phyloP scores from a whole-genome alignment of 2,888 invertebrate genomes.

The Luffia ferchaultella region DNA sequence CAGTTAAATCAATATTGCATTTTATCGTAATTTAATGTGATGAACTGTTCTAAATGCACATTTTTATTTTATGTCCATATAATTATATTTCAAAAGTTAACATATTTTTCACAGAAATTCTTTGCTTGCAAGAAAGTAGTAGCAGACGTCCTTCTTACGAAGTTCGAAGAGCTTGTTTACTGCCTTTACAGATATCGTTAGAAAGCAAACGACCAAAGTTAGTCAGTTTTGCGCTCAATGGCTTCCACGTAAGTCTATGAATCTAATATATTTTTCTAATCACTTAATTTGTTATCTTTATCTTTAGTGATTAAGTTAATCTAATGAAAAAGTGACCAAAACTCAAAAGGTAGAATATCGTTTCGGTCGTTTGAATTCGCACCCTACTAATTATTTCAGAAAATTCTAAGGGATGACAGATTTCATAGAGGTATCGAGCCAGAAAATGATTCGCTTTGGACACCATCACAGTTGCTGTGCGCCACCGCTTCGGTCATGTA shows the following conservation, averaged over 20 bases:
- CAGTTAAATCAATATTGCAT: background rate
- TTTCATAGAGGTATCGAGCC: slow-evolving; percentile 91
- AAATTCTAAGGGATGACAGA: slow-evolving; percentile 89
- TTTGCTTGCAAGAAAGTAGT: slow-evolving; percentile 81
- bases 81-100: too few relatives aligned
- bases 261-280: too few relatives aligned
- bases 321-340: too few relatives aligned
- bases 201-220: slow-evolving; percentile 89
- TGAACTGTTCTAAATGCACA: background rate
- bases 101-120: too few relatives aligned
- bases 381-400: too few relatives aligned
- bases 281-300: too few relatives aligned
- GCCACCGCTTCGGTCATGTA: slow-evolving; percentile 83
- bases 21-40: background rate
- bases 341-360: too few relatives aligned
- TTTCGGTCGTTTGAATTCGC: background rate
- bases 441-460: slow-evolving; percentile 91
- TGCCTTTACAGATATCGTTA: slow-evolving; percentile 85
- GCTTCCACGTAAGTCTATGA: slow-evolving; percentile 80
- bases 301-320: too few relatives aligned
- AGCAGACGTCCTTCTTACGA: slow-evolving; percentile 84
- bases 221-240: slow-evolving; percentile 82
- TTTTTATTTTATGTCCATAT: too few relatives aligned
- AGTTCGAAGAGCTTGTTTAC: slow-evolving; percentile 83
- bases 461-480: slow-evolving; percentile 89